Conservation (phyloP, 2,113 vertebrate species). For the Acanthochromis polyacanthus region DNA sequence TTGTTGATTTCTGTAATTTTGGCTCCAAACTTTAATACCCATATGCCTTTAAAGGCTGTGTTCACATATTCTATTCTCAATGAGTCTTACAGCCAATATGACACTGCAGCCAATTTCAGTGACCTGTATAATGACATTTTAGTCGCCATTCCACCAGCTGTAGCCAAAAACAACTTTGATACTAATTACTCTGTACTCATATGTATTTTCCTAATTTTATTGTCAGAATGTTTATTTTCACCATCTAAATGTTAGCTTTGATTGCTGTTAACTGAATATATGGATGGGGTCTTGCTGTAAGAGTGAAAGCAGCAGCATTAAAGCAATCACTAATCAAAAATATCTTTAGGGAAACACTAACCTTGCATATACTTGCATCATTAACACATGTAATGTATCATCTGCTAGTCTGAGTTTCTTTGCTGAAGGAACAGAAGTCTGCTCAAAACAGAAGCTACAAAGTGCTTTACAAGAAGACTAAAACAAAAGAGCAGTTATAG, state of each 20-base stretch:
- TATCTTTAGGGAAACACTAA: background rate
- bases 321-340: background rate
- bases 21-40: background rate
- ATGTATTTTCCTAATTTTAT: background rate
- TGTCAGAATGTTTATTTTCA: slow-evolving; percentile 3
- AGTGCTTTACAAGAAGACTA: background rate
- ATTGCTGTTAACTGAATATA: no score
- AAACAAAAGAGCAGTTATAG: no score
- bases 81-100: background rate
- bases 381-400: background rate
- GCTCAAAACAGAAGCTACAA: background rate
- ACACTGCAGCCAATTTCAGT: background rate
- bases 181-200: background rate
- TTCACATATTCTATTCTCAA: background rate
- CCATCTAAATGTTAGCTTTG: slow-evolving; percentile 3
- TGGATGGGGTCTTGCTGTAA: background rate
- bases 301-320: background rate
- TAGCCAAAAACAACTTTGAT: background rate
- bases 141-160: background rate
- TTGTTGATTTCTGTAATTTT: no score
- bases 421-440: background rate
- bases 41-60: background rate
- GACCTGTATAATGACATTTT: background rate
- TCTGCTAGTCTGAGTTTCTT: background rate
- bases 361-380: background rate